Percentiles rank a stretch among this genome's conserved stretches.
phyloP scores from a whole-genome alignment of 30 jellyfish, hydroid and myxozoan genomes.

The Hydractinia symbiolongicarpus region DNA sequence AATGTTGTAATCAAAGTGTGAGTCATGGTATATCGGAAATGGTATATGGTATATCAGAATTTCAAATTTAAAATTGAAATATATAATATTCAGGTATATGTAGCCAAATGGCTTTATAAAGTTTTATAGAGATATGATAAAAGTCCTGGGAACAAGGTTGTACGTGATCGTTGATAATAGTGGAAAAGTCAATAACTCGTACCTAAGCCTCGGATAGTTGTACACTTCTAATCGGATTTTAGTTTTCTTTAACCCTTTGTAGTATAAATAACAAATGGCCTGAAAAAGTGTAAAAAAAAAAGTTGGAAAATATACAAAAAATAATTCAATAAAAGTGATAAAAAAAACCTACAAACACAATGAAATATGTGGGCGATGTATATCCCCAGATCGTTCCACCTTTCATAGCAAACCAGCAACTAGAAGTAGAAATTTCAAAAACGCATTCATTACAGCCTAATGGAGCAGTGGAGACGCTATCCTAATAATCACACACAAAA shows the following conservation, averaged over 20 bases:
- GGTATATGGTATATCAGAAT: no score
- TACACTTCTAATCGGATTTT: background rate
- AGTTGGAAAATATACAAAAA: background rate
- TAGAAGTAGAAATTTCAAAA: constrained; percentile 12
- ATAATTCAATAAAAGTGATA: background rate
- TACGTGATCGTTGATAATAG: background rate
- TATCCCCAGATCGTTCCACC: constrained; percentile 95
- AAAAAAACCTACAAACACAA: constrained; percentile 60
- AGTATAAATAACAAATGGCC: constrained; percentile 22
- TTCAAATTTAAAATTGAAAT: background rate
- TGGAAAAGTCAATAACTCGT: background rate
- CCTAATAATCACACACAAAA: no score
- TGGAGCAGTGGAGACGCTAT: no score
- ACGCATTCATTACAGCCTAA: no score
- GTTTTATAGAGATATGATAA: no score
- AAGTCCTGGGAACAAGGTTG: background rate
- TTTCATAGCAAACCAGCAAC: constrained; percentile 91
- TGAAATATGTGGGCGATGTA: constrained; percentile 84
- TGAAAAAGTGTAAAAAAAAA: background rate
- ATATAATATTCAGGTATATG: background rate
- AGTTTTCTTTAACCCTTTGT: constrained; percentile 36
- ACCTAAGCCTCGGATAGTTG: constrained; percentile 23
- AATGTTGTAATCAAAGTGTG: no score
- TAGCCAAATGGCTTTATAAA: no score
- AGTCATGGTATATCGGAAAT: no score